Percentiles rank a stretch among this genome's conserved stretches.
Conservation (phyloP, 1,140 invertebrate species). For the Forficula auricularia region DNA sequence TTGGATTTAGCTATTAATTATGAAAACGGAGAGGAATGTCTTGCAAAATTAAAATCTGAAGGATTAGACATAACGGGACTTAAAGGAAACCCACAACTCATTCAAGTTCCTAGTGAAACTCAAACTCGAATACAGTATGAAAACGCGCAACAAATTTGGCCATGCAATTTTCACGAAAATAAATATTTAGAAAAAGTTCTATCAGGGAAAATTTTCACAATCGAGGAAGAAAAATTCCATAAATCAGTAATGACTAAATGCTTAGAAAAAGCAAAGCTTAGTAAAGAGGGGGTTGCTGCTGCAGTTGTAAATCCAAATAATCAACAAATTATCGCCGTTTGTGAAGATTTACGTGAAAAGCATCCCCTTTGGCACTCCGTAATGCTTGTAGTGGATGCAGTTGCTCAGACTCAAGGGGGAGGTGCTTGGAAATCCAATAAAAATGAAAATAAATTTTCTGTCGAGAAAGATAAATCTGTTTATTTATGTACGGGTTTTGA, state of each 20-base stretch:
- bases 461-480: not conserved
- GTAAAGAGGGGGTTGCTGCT: slow-evolving; percentile 28
- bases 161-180: slow-evolving; percentile 61
- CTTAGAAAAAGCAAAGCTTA: slow-evolving; percentile 25
- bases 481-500: slow-evolving; percentile 85
- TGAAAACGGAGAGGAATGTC: slow-evolving; percentile 7
- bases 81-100: slow-evolving; percentile 31
- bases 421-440: slow-evolving; percentile 40
- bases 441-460: not conserved
- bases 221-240: slow-evolving; percentile 36
- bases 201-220: slow-evolving; percentile 41
- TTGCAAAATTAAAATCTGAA: slow-evolving; percentile 8
- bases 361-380: slow-evolving; percentile 69
- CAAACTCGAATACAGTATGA: slow-evolving; percentile 52
- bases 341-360: slow-evolving; percentile 34
- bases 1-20: slow-evolving; percentile 21
- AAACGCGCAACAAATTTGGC: slow-evolving; percentile 47
- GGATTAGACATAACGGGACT: slow-evolving; percentile 32
- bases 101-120: slow-evolving; percentile 36
- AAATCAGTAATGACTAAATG: slow-evolving; percentile 40
- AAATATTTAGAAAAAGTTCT: slow-evolving; percentile 45
- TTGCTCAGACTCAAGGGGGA: slow-evolving; percentile 63
- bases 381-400: slow-evolving; percentile 71
- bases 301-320: slow-evolving; percentile 48
- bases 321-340: slow-evolving; percentile 43